A percentile compares a stretch with the other conserved stretches of the same genome.
These are phyloP conservation scores for Elgaria multicarinata DNA, from an alignment of 2,113 vertebrate genomes.

Conservation along the genomic window DNA sequence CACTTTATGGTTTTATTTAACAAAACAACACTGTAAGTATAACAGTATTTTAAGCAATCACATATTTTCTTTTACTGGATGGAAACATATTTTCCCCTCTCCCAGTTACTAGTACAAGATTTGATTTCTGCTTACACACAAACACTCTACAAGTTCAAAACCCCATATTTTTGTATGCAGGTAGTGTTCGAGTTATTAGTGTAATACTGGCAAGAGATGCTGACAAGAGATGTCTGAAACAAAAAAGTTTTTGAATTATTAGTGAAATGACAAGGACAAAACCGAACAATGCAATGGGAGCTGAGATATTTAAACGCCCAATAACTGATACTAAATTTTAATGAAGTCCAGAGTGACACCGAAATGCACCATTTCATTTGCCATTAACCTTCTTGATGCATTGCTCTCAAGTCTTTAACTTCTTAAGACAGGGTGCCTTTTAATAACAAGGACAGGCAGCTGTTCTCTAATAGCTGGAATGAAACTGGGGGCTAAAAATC, in stretches of 20 bases:
- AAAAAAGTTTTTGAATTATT: conserved; percentile 73
- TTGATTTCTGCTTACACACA: conserved; percentile 29
- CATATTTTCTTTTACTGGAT: not conserved
- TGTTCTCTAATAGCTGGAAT: conserved; percentile 56
- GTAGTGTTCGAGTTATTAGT: conserved; percentile 55
- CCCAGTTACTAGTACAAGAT: not conserved
- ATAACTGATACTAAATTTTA: conserved; percentile 74
- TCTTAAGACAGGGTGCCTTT: conserved; percentile 45
- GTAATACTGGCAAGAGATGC: conserved; percentile 59
- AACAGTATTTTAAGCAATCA: not conserved
- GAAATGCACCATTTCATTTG: conserved; percentile 73
- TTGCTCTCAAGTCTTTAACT: conserved; percentile 64
- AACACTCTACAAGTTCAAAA: conserved; percentile 9
- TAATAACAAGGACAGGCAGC: conserved; percentile 60
- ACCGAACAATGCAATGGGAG: conserved; percentile 61
- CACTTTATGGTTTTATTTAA: not conserved
- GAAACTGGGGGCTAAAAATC: conserved; percentile 20
- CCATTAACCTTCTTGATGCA: conserved; percentile 73
- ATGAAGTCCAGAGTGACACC: conserved; percentile 67
- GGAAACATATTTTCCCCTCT: conserved; percentile 2
- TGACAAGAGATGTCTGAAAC: conserved; percentile 59
- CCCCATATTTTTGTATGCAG: conserved; percentile 41
- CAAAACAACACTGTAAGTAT: conserved; percentile 13
- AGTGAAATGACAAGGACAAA: conserved; percentile 68
- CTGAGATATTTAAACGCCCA: conserved; percentile 57